phyloP scores from a whole-genome alignment of 2,797 vertebrate genomes.

The Anomalospiza imberbis region DNA sequence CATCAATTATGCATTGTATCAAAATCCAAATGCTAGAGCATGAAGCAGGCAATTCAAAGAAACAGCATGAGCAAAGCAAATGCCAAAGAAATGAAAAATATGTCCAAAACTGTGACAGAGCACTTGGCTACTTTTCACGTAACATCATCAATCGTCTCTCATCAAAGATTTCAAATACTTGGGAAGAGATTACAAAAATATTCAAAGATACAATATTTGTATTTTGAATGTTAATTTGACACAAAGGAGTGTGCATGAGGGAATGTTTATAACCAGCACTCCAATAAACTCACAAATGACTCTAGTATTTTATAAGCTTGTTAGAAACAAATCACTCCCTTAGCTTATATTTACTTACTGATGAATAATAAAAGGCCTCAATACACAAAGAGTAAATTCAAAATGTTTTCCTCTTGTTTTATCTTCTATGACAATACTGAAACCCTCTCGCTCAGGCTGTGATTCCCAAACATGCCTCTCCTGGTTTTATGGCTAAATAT shows the following conservation, averaged over 20 bases:
- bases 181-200: constrained; percentile 64
- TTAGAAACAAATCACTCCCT: constrained; percentile 86
- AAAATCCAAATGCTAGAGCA: background rate
- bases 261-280: constrained; percentile 91
- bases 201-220: constrained; percentile 84
- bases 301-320: constrained; percentile 87
- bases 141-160: background rate
- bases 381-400: constrained; percentile 75
- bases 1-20: constrained; percentile 47
- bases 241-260: constrained; percentile 87
- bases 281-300: constrained; percentile 87
- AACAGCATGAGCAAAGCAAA: constrained; percentile 26
- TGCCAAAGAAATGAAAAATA: constrained; percentile 26
- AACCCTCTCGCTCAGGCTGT: background rate
- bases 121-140: background rate
- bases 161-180: constrained; percentile 26
- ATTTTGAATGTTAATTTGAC: constrained; percentile 96
- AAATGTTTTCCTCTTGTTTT: constrained; percentile 61
- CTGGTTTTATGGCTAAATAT: background rate
- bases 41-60: background rate
- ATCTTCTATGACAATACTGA: constrained; percentile 27
- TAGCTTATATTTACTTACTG: constrained; percentile 83
- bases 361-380: constrained; percentile 82
- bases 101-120: background rate
- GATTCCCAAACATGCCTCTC: background rate